A percentile compares a stretch with the other conserved stretches of the same genome.
Evolutionary conservation across 1,140 invertebrate genomes (phyloP).

Genomic region (Drosophila varians): DNA sequence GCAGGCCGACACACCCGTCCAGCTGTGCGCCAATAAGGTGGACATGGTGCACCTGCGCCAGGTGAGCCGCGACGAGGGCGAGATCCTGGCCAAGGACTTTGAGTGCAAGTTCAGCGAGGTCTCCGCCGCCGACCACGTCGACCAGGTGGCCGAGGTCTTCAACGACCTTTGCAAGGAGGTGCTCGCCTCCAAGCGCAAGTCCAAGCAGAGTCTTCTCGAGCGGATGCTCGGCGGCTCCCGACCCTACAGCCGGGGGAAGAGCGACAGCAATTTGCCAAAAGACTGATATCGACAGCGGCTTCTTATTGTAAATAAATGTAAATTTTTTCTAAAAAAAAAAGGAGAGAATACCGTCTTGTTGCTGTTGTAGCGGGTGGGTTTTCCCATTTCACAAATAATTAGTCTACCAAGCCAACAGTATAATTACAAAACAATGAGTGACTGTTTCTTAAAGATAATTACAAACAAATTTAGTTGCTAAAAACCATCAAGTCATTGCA

Average conservation of each 20-base stretch:
- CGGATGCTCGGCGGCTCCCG: constrained; percentile 90
- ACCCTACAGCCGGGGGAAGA: constrained; percentile 92
- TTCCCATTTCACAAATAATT: no score
- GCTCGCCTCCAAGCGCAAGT: constrained; percentile 89
- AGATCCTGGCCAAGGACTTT: constrained; percentile 93
- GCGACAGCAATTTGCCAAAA: constrained; percentile 92
- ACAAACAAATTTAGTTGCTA: no score
- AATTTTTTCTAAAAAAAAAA: constrained; percentile 26
- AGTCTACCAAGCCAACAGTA: no score
- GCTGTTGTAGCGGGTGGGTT: no score
- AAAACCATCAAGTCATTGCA: no score
- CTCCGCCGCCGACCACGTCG: constrained; percentile 94
- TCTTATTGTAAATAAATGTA: constrained; percentile 53
- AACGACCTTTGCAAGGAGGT: constrained; percentile 93
- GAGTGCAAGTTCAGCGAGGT: constrained; percentile 95
- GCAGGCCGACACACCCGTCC: constrained; percentile 89
- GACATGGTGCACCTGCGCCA: constrained; percentile 96
- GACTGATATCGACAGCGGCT: constrained; percentile 85
- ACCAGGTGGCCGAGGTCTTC: constrained; percentile 91
- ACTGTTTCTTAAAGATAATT: no score
- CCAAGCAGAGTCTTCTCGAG: constrained; percentile 92
- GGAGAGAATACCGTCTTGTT: not conserved
- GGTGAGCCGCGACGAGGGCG: constrained; percentile 94
- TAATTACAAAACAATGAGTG: no score
- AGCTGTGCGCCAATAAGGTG: constrained; percentile 90